Evolutionary conservation across 2,888 invertebrate genomes (phyloP).

Genomic region (Sarcophaga caerulescens): DNA sequence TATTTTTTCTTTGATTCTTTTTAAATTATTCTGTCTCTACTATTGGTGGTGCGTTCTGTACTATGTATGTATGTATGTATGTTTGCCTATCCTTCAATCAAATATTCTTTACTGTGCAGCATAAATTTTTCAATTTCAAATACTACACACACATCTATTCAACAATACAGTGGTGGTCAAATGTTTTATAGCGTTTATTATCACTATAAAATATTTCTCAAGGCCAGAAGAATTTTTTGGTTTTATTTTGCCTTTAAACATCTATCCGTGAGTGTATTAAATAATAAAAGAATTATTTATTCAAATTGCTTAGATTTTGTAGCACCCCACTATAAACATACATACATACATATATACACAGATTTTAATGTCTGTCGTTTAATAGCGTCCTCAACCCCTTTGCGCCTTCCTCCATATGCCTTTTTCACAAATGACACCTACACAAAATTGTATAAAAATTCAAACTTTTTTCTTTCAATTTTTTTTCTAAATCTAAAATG

Average conservation of each 20-base stretch:
- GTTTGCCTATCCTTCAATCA: neutral
- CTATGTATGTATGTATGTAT: neutral
- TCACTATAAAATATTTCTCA: no score
- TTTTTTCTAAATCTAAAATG: neutral
- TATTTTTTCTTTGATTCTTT: neutral
- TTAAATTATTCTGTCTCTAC: neutral
- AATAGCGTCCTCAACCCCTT: neutral
- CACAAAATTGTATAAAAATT: neutral
- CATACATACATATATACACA: neutral
- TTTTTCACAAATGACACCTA: neutral
- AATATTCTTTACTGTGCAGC: slow-evolving; percentile 8
- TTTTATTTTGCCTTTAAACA: no score
- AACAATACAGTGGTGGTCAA: no score
- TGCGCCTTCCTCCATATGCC: no score
- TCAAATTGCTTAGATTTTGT: neutral
- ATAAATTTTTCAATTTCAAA: slow-evolving; percentile 19
- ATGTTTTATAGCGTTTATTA: no score
- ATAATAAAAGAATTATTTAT: no score
- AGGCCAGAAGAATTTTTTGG: no score
- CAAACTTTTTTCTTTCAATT: neutral
- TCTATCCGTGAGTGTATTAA: no score
- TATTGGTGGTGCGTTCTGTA: neutral
- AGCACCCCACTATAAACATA: neutral
- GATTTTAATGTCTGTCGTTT: neutral
- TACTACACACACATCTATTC: no score